Conservation (phyloP, 2,113 vertebrate genomes). For the Anarrhichthys ocellatus region DNA sequence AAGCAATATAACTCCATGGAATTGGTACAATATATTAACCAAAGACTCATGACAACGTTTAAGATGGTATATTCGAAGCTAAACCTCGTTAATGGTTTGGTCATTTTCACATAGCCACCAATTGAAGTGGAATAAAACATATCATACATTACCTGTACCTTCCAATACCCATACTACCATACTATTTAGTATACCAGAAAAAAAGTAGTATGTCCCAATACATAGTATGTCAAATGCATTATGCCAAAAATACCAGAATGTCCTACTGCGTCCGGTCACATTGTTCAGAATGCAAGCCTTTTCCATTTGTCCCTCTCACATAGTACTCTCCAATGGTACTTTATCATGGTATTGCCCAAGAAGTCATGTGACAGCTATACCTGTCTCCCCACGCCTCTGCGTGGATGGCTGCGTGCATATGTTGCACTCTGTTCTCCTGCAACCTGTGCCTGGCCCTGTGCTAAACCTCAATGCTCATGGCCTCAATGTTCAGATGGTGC, state of each 20-base stretch:
- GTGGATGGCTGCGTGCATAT: conserved; percentile 72
- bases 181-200: neutral
- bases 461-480: conserved; percentile 56
- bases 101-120: neutral
- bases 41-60: neutral
- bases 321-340: neutral
- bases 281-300: conserved; percentile 1
- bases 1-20: neutral
- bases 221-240: neutral
- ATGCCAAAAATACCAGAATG: too few relatives aligned
- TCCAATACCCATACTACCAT: neutral
- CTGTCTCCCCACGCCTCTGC: conserved; percentile 40
- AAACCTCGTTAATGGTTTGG: neutral
- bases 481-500: conserved; percentile 72
- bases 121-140: neutral
- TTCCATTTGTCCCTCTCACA: conserved; percentile 1
- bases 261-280: neutral
- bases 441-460: conserved; percentile 61
- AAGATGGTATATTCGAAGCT: neutral
- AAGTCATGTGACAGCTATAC: conserved; percentile 27
- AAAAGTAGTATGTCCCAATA: neutral
- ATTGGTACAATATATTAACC: neutral
- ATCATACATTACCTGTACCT: neutral
- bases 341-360: neutral
- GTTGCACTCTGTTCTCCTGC: conserved; percentile 49